A percentile compares a stretch with the other conserved stretches of the same genome.
These are phyloP conservation scores for Callimorpha dominula DNA, from an alignment of 2,888 invertebrate genomes.

Conservation along the genomic window DNA sequence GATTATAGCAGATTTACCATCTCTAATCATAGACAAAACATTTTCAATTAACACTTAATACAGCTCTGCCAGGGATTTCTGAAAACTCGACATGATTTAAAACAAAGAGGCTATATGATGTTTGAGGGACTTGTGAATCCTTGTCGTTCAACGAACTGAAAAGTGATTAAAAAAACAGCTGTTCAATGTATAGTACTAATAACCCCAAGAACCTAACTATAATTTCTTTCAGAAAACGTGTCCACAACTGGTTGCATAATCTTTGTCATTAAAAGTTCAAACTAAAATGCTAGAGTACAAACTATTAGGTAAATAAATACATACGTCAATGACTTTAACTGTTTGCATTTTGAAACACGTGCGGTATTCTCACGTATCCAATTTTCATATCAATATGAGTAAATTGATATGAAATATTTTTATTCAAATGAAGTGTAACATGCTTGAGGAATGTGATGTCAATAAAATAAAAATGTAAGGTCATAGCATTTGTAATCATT, in stretches of 20 bases:
- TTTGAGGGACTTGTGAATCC: too few species aligned
- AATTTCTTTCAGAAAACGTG: background rate
- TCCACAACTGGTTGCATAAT: background rate
- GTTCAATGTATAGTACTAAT: background rate
- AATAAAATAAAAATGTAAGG: background rate
- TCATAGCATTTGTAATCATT: too few species aligned
- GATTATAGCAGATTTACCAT: too few species aligned
- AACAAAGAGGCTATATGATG: too few species aligned
- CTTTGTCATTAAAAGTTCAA: too few species aligned
- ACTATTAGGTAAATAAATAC: background rate
- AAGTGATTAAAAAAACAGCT: background rate
- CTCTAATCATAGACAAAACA: too few species aligned
- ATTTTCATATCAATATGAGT: constrained; percentile 4
- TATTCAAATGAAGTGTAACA: background rate
- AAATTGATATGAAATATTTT: background rate
- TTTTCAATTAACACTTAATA: too few species aligned
- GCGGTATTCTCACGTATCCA: background rate
- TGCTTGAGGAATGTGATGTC: background rate
- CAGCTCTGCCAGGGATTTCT: too few species aligned
- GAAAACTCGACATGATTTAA: too few species aligned
- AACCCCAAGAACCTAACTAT: too few species aligned
- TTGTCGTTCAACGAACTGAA: background rate
- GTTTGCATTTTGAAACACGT: constrained; percentile 1
- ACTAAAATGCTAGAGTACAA: too few species aligned
- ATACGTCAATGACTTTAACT: background rate